Evolutionary conservation across 2,888 invertebrate genomes (phyloP).

Genomic region (Acronicta alni): DNA sequence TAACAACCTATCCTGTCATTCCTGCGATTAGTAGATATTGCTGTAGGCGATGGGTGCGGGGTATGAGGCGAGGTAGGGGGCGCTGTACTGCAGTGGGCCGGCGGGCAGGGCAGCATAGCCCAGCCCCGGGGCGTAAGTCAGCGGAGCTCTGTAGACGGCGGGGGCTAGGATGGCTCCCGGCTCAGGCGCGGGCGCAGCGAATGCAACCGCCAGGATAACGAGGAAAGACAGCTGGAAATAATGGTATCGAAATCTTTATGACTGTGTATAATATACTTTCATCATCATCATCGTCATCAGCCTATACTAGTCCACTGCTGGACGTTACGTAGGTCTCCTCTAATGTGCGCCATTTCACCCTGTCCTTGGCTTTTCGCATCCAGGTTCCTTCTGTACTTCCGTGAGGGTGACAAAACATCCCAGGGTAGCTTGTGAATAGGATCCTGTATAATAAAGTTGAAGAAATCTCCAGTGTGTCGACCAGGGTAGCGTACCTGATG

Average conservation of each 20-base stretch:
- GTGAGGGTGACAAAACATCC: no score
- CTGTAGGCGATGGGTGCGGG: conserved; percentile 62
- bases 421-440: no score
- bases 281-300: no score
- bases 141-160: conserved; percentile 53
- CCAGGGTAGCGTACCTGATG: no score
- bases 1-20: conserved; percentile 9
- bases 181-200: conserved; percentile 68
- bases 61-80: conserved; percentile 53
- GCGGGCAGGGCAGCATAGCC: conserved; percentile 55
- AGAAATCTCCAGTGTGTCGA: no score
- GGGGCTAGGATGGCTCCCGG: conserved; percentile 56
- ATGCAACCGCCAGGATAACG: conserved; percentile 62
- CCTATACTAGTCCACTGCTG: no score
- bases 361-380: no score
- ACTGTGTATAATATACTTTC: no score
- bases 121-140: conserved; percentile 54
- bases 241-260: not conserved
- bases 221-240: conserved; percentile 64
- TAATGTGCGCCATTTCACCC: no score
- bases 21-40: conserved; percentile 59
- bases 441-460: no score
- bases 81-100: conserved; percentile 45
- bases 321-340: no score
- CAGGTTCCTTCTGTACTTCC: no score